A percentile compares a stretch with the other conserved stretches of the same genome.
These are phyloP conservation scores for Thera britannica DNA, from an alignment of 2,888 invertebrate species.

Conservation along the genomic window DNA sequence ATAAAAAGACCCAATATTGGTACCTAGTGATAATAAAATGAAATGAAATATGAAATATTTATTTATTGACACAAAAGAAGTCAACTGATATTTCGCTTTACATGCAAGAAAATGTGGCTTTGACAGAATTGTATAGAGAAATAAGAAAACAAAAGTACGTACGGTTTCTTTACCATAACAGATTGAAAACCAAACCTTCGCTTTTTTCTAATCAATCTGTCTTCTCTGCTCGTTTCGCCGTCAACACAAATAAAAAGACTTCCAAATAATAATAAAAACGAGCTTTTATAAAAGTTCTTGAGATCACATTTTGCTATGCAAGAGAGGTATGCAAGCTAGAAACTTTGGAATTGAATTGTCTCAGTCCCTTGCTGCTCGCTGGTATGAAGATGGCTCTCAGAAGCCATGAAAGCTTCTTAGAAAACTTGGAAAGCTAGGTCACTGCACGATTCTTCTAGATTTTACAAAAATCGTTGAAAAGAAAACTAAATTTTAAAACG, in stretches of 20 bases:
- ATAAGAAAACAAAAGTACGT: too few relatives aligned
- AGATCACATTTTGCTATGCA: conserved; percentile 26
- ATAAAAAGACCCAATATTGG: too few relatives aligned
- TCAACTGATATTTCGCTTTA: too few relatives aligned
- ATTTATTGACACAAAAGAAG: too few relatives aligned
- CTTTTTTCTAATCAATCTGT: conserved; percentile 19
- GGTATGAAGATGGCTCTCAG: conserved; percentile 29
- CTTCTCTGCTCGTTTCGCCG: conserved; percentile 16
- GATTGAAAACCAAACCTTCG: too few relatives aligned
- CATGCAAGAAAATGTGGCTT: too few relatives aligned
- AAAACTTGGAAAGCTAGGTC: conserved; percentile 13
- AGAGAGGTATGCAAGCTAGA: conserved; percentile 22
- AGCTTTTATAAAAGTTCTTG: conserved; percentile 10
- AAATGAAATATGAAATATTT: too few relatives aligned
- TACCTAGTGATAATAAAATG: too few relatives aligned
- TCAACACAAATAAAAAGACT: conserved; percentile 15
- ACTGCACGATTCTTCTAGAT: not conserved
- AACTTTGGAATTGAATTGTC: conserved; percentile 32
- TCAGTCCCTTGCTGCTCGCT: not conserved
- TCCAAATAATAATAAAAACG: conserved; percentile 15
- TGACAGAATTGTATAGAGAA: too few relatives aligned
- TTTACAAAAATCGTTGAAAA: too few relatives aligned
- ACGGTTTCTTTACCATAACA: too few relatives aligned
- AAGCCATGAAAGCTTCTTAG: conserved; percentile 9
- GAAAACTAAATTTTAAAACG: too few relatives aligned